phyloP scores from a whole-genome alignment of 1,140 invertebrate genomes.

The Caerostris extrusa region DNA sequence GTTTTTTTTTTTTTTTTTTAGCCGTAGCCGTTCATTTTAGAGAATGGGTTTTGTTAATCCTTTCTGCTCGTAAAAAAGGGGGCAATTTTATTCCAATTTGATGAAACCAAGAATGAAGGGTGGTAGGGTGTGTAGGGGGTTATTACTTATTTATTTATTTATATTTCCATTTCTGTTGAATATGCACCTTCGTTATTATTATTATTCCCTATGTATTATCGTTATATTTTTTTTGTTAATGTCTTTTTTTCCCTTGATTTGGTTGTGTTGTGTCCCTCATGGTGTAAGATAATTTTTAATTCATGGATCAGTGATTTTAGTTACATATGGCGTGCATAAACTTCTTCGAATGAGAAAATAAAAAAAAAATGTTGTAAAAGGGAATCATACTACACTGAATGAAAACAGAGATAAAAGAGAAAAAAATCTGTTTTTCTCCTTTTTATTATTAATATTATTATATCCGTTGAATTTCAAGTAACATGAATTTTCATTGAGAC shows the following conservation, averaged over 20 bases:
- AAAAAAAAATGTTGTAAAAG: not conserved
- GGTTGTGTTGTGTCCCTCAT: not conserved
- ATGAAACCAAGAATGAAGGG: not conserved
- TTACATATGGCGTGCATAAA: constrained; percentile 5
- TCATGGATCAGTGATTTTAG: constrained; percentile 61
- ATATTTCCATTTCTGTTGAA: constrained; percentile 20
- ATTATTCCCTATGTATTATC: not conserved
- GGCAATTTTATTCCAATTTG: constrained; percentile 72
- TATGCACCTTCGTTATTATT: constrained; percentile 55
- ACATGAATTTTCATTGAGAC: constrained; percentile 37
- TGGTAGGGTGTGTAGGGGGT: no score
- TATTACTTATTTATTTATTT: not conserved
- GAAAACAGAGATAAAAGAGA: not conserved
- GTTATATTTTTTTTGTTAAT: constrained; percentile 19
- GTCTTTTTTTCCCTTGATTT: not conserved
- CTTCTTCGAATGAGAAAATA: not conserved
- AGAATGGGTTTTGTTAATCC: constrained; percentile 62
- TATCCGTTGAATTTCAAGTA: constrained; percentile 38
- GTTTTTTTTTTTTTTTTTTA: not conserved
- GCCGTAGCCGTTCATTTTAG: constrained; percentile 37
- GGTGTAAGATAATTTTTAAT: constrained; percentile 48
- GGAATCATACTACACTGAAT: not conserved
- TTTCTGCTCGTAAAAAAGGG: constrained; percentile 49
- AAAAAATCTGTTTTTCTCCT: not conserved
- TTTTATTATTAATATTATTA: constrained; percentile 16